phyloP scores from a whole-genome alignment of 2,797 vertebrate species.

The Cephalopachus bancanus region DNA sequence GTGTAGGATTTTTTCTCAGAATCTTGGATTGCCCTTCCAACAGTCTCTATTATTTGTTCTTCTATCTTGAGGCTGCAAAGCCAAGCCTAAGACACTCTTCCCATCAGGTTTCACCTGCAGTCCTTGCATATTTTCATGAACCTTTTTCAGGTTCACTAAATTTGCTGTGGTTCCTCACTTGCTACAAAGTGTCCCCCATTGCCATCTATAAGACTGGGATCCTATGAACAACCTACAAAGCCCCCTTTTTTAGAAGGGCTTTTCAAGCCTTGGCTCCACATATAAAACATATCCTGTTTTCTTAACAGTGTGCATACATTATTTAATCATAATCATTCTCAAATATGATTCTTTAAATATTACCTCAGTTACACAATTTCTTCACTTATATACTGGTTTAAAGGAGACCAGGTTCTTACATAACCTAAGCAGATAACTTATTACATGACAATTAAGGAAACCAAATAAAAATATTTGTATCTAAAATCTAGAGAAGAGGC shows the following conservation, averaged over 20 bases:
- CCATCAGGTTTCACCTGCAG: background rate
- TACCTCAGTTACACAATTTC: background rate
- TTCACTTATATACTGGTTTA: background rate
- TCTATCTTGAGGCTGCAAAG: background rate
- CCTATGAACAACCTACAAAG: background rate
- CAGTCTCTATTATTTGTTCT: background rate
- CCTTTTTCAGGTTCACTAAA: background rate
- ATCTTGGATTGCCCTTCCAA: background rate
- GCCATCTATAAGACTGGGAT: background rate
- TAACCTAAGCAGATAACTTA: background rate
- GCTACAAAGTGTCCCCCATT: background rate
- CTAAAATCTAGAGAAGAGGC: background rate
- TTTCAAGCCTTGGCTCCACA: background rate
- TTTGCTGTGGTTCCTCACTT: background rate
- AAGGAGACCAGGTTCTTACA: background rate
- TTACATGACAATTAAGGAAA: background rate
- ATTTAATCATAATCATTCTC: constrained; percentile 6
- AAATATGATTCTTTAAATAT: background rate
- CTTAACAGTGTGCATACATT: background rate
- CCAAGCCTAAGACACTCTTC: background rate
- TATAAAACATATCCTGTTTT: background rate
- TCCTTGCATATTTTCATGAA: background rate
- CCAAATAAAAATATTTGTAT: background rate
- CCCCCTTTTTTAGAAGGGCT: too few relatives aligned
- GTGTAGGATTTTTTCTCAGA: background rate